Evolutionary conservation across 2,113 vertebrate species (phyloP).

Genomic region (Sylvietta virens): DNA sequence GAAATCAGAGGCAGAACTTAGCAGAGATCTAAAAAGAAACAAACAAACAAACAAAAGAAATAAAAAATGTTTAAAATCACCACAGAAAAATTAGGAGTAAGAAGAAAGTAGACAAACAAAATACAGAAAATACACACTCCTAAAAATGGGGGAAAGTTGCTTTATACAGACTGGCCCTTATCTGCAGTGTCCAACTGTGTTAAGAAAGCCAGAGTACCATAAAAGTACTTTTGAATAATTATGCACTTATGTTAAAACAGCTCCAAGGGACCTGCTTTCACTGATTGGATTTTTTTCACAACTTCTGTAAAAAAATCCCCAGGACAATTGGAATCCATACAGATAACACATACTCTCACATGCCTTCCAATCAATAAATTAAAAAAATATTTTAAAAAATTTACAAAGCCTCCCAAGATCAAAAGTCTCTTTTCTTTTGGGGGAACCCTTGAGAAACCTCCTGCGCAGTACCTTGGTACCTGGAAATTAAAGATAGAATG

Average conservation of each 20-base stretch:
- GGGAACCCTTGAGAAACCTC: neutral
- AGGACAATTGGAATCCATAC: neutral
- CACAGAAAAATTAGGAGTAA: neutral
- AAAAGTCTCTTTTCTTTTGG: neutral
- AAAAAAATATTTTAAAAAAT: neutral
- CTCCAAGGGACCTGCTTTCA: neutral
- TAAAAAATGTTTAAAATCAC: accelerated
- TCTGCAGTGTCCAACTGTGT: neutral
- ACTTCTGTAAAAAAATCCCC: neutral
- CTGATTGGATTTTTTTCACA: neutral
- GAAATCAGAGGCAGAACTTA: neutral
- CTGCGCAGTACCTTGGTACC: neutral
- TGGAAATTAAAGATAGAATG: neutral
- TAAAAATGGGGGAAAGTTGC: neutral
- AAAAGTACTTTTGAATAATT: neutral
- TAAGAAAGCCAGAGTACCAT: neutral
- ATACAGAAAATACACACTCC: neutral
- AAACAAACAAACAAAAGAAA: neutral
- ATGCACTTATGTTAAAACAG: neutral
- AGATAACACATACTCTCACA: neutral
- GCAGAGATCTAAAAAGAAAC: neutral
- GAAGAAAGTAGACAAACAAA: neutral
- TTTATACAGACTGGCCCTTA: neutral
- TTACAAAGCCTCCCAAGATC: neutral
- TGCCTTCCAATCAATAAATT: neutral